Percentiles rank a stretch among this genome's conserved stretches.
Conservation (phyloP, 1,140 invertebrate species). For the Lutraria rhynchaena region DNA sequence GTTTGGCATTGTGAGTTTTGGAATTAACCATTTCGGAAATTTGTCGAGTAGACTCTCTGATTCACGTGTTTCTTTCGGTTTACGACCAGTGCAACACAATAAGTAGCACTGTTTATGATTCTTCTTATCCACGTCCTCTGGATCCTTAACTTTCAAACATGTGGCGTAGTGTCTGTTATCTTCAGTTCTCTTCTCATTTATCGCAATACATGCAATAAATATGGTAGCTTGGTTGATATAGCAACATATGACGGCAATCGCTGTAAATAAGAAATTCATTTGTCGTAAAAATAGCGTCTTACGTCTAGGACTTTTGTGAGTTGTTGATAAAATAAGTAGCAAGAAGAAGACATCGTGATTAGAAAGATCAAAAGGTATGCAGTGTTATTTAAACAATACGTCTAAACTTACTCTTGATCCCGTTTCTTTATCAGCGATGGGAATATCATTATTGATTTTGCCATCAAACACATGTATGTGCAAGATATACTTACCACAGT, state of each 20-base stretch:
- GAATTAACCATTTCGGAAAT: conserved; percentile 35
- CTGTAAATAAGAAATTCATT: conserved; percentile 81
- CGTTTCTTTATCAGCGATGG: too few relatives aligned
- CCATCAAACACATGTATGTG: neutral
- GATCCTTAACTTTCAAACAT: conserved; percentile 80
- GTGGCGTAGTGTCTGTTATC: conserved; percentile 92
- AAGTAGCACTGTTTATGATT: conserved; percentile 53
- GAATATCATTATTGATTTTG: neutral
- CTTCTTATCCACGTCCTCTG: conserved; percentile 36
- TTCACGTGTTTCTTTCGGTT: conserved; percentile 45
- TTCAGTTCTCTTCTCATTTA: conserved; percentile 93
- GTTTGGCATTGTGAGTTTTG: conserved; percentile 83
- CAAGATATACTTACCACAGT: conserved; percentile 87
- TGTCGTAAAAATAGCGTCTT: too few relatives aligned
- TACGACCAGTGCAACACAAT: conserved; percentile 59
- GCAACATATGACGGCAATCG: conserved; percentile 94
- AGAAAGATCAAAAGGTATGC: neutral
- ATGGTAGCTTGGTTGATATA: conserved; percentile 98
- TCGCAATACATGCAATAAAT: conserved; percentile 94
- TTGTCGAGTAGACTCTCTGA: conserved; percentile 66
- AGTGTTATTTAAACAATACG: too few relatives aligned
- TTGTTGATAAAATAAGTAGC: too few relatives aligned
- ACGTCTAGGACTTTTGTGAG: too few relatives aligned
- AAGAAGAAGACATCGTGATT: neutral
- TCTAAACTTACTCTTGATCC: too few relatives aligned